These are phyloP conservation scores for Limosa lapponica DNA, from an alignment of 2,797 vertebrate genomes.

Conservation along the genomic window DNA sequence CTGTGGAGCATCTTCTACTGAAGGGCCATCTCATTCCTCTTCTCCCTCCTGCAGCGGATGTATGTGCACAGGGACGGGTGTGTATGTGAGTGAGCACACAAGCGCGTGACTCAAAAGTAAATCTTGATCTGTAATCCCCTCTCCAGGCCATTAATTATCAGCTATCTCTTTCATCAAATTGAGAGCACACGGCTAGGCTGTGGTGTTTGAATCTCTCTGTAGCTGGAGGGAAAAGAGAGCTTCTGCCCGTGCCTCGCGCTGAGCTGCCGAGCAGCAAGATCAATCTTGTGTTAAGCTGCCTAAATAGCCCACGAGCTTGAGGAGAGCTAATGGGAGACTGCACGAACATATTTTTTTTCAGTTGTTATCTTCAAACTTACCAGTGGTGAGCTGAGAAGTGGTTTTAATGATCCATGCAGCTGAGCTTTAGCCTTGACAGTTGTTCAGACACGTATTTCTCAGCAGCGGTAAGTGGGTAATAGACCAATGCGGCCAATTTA, in stretches of 20 bases:
- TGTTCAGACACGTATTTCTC: slow-evolving; percentile 50
- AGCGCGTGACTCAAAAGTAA: neutral
- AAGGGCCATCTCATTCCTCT: neutral
- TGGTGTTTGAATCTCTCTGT: neutral
- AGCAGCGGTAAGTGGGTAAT: slow-evolving; percentile 12
- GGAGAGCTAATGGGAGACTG: slow-evolving; percentile 34
- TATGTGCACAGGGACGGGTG: neutral
- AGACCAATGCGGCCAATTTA: slow-evolving; percentile 26
- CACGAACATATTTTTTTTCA: neutral
- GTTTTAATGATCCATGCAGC: slow-evolving; percentile 55
- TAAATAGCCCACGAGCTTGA: slow-evolving; percentile 5
- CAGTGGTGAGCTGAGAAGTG: slow-evolving; percentile 23
- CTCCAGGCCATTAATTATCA: slow-evolving; percentile 1
- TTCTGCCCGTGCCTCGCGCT: neutral
- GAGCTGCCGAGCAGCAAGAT: slow-evolving; percentile 14
- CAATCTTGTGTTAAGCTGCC: slow-evolving; percentile 36
- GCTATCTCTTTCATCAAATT: neutral
- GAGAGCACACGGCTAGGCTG: accelerated
- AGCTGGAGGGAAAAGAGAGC: slow-evolving; percentile 35
- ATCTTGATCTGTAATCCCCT: neutral
- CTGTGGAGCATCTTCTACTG: neutral
- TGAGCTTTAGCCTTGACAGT: slow-evolving; percentile 33
- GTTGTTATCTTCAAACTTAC: slow-evolving; percentile 39
- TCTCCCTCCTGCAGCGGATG: neutral
- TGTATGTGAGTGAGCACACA: neutral